A percentile compares a stretch with the other conserved stretches of the same genome.
Evolutionary conservation across 1,140 invertebrate species (phyloP).

Genomic region (Lerema accius): DNA sequence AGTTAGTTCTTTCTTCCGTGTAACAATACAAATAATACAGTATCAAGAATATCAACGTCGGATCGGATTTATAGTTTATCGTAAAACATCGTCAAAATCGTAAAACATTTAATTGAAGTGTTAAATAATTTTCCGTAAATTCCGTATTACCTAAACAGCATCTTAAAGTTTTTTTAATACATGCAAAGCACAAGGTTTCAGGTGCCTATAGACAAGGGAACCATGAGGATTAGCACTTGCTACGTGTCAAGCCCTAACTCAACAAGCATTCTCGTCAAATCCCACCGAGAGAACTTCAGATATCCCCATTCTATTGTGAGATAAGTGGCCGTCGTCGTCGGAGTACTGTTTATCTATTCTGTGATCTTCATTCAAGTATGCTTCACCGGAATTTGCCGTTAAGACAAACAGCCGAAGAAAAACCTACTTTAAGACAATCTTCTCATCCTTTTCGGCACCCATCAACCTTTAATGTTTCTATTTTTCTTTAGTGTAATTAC

Average conservation of each 20-base stretch:
- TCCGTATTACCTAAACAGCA: too few relatives aligned
- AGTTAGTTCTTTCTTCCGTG: too few relatives aligned
- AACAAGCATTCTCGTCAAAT: conserved; percentile 3
- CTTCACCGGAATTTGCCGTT: neutral
- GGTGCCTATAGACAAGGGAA: neutral
- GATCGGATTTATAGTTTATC: too few relatives aligned
- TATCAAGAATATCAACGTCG: too few relatives aligned
- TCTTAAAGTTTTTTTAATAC: too few relatives aligned
- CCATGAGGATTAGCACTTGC: neutral
- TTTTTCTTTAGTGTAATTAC: conserved; percentile 7
- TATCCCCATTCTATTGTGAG: neutral
- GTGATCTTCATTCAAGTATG: conserved; percentile 6
- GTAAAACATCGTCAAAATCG: too few relatives aligned
- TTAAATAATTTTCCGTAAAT: too few relatives aligned
- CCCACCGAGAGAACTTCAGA: conserved; percentile 6
- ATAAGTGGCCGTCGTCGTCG: neutral
- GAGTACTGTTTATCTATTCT: neutral
- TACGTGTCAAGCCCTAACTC: neutral
- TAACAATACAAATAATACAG: too few relatives aligned
- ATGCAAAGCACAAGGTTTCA: neutral
- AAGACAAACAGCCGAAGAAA: neutral
- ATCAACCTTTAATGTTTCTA: neutral
- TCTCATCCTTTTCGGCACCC: neutral
- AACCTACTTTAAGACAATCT: neutral
- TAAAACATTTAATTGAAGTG: too few relatives aligned